Conservation (phyloP, 2,113 vertebrate species). For the Mormyrus lacerda region DNA sequence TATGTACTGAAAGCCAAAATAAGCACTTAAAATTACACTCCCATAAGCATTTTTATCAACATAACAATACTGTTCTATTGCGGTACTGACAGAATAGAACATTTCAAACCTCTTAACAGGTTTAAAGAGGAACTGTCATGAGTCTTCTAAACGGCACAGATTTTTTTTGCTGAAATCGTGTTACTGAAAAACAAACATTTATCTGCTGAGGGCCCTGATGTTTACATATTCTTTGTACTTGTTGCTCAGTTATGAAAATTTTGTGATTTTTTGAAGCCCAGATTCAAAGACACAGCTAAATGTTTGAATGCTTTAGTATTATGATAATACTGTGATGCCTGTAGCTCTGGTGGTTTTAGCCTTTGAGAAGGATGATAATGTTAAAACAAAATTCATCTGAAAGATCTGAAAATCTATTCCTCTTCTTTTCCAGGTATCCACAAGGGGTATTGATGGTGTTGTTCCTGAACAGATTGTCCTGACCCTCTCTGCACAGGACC, state of each 20-base stretch:
- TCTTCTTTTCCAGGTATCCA: not conserved
- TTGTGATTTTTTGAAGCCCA: not conserved
- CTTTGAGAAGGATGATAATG: not conserved
- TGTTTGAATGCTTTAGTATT: not conserved
- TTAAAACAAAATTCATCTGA: not conserved
- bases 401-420: not conserved
- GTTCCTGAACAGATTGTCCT: conserved; percentile 23
- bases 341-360: not conserved
- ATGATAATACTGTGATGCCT: not conserved
- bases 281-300: not conserved
- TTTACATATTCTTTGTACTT: not conserved
- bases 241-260: not conserved
- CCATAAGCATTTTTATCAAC: not conserved
- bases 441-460: not conserved
- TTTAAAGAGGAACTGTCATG: not conserved
- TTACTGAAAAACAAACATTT: not conserved
- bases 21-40: not conserved
- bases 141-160: not conserved
- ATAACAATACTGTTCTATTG: not conserved
- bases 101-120: not conserved
- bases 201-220: not conserved
- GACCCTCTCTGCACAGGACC: conserved; percentile 12
- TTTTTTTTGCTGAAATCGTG: not conserved
- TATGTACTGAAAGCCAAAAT: not conserved
- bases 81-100: not conserved